Base-by-base conservation (phyloP, 2,797 vertebrate species). In the Pteronotus mesoamericanus region DNA sequence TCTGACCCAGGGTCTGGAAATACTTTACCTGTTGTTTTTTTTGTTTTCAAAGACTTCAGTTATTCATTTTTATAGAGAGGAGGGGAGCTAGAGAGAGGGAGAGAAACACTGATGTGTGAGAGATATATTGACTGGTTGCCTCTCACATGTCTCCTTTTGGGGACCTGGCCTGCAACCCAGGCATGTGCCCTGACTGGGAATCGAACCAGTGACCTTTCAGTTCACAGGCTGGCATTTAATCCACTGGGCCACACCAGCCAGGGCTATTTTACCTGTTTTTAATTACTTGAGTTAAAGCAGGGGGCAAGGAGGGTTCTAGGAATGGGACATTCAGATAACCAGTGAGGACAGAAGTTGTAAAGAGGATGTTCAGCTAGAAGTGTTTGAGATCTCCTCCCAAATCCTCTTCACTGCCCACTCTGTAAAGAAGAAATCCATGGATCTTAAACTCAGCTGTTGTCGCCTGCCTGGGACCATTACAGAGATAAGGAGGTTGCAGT, bases 21-120 rank as follows among this genome's bases (percentile, higher is more conserved):
- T 4, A n/a, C 12, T 3, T 29, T 9, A 26, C 14, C 37, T 37
- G 1, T n/a, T n/a, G n/a, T n/a, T n/a, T n/a, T n/a, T n/a, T n/a
- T n/a, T n/a, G n/a, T 37, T 94, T 87, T 14, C 29, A 84, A 37
- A 21, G 37, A 61, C 68, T 32, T 55, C 22, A 51, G 44, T 59
- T 51, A 66, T n/a, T n/a, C n/a, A n/a, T n/a, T n/a, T n/a, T n/a
- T n/a, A n/a, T n/a, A n/a, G n/a, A n/a, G n/a, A n/a, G n/a, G n/a
- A n/a, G n/a, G n/a, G n/a, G n/a, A n/a, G n/a, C n/a, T n/a, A n/a
- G n/a, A n/a, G n/a, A n/a, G n/a, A n/a, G n/a, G n/a, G n/a, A n/a
- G n/a, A n/a, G n/a, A n/a, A n/a, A n/a, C n/a, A n/a, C n/a, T n/a
- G n/a, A n/a, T n/a, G n/a, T n/a, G n/a, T n/a, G n/a, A n/a, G n/a